Conservation (phyloP, 2,113 vertebrate genomes). For the Sprattus sprattus region DNA sequence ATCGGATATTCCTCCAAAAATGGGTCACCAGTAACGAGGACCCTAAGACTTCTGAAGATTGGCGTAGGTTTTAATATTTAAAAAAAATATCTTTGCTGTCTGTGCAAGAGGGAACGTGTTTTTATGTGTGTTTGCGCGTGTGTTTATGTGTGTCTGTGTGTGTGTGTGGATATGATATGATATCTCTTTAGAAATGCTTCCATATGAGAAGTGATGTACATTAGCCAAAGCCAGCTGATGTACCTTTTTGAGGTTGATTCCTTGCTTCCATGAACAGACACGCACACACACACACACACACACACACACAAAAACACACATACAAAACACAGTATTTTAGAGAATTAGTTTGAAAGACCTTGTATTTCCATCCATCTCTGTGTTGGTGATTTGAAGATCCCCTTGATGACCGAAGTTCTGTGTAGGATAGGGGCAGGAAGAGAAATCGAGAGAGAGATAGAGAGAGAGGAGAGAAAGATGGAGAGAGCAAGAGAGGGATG, state of each 20-base stretch:
- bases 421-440: slow-evolving; percentile 29
- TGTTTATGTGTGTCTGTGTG: neutral
- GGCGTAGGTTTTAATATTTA: slow-evolving; percentile 37
- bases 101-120: neutral
- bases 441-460: slow-evolving; percentile 25
- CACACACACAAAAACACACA: neutral
- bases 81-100: neutral
- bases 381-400: slow-evolving; percentile 59
- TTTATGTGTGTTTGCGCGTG: neutral
- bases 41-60: slow-evolving; percentile 28
- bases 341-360: slow-evolving; percentile 45
- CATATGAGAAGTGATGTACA: neutral
- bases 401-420: slow-evolving; percentile 58
- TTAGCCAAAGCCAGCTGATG: neutral
- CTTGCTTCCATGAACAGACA: no score
- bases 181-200: neutral
- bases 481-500: neutral
- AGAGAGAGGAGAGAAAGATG: slow-evolving; percentile 18
- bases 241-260: neutral
- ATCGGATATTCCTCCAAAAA: slow-evolving; percentile 32
- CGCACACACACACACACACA: neutral
- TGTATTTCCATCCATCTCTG: slow-evolving; percentile 38
- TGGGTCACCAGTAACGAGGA: slow-evolving; percentile 43
- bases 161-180: neutral
- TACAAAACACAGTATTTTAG: slow-evolving; percentile 24